Evolutionary conservation across 2,888 invertebrate species (phyloP).

Genomic region (Ypsolopha scabrella): DNA sequence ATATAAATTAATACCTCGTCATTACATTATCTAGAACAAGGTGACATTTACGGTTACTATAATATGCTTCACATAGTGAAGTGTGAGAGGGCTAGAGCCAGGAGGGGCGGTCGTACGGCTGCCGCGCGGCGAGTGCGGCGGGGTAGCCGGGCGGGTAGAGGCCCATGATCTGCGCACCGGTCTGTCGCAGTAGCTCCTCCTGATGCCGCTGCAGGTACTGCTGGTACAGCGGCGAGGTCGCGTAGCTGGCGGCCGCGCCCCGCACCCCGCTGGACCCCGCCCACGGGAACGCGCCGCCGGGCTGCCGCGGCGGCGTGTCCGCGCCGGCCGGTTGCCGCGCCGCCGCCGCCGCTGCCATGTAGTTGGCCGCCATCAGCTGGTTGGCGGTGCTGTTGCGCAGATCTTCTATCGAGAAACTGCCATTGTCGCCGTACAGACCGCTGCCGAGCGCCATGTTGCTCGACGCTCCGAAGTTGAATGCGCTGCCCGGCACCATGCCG

Average conservation of each 20-base stretch:
- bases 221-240: conserved; percentile 77
- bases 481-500: conserved; percentile 83
- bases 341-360: conserved; percentile 50
- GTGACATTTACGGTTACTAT: conserved; percentile 29
- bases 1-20: conserved; percentile 42
- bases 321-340: conserved; percentile 56
- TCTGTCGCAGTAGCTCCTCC: conserved; percentile 70
- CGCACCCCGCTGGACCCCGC: background rate
- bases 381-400: conserved; percentile 73
- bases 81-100: conserved; percentile 67
- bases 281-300: conserved; percentile 26
- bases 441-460: conserved; percentile 69
- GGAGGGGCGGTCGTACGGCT: conserved; percentile 78
- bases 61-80: conserved; percentile 15
- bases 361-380: conserved; percentile 69
- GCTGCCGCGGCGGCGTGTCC: conserved; percentile 36
- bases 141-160: conserved; percentile 77
- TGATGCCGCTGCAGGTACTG: conserved; percentile 77
- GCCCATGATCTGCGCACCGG: conserved; percentile 73
- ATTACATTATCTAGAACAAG: conserved; percentile 29
- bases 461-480: conserved; percentile 85
- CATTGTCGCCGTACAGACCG: conserved; percentile 73
- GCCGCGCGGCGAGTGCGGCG: conserved; percentile 73
- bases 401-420: conserved; percentile 76
- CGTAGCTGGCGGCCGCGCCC: conserved; percentile 49